Base-by-base conservation (phyloP, 1,140 invertebrate species). In the Belonocnema kinseyi region DNA sequence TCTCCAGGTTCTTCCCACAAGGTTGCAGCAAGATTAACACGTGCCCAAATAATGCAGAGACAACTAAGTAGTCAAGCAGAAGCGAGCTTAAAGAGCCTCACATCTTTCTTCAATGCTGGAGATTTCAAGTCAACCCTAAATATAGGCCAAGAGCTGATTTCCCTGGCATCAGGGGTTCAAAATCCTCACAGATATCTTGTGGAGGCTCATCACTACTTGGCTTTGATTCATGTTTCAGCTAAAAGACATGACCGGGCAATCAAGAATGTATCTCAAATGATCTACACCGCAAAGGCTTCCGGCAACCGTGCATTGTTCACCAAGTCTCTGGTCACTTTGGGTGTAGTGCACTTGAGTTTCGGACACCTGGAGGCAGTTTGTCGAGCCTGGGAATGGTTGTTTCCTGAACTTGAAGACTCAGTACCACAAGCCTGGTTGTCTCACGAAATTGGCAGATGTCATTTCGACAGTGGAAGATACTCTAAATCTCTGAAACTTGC, bases 321-420 rank as follows among this genome's bases (percentile, higher is more conserved):
- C 11, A 66, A 78, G 7, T 78, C 87, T 0, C 50, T 89, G 12
- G 76, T 80, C 3, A 85, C 81, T 0, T 40, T 90, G 8, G 88
- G 87, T 6, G 87, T 80, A 66, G 85, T 89, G 13, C 89, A 90
- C 33, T 52, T 90, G 10, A 85, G 73, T 13, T 89, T 88, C n/a
- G 83, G 83, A 0, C 85, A 89, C 73, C 33, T 89, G 7, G 58
- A 85, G 5, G 88, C 85, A 0, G 80, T 86, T 0, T 81, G 82
- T 0, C 79, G 56, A 0, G 83, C 82, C 0, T 88, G 87, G 87
- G 75, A 88, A 17, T 77, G 85, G n/a, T 58, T 89, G 7, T 50
- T 79, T 11, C 19, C 26, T 0, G 74, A 85, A 19, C 2, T 89
- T 14, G 54, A 82, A 3, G 83, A 84, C 13, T 72, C 85, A 13